Conservation (phyloP, 2,113 vertebrate species). For the Tichodroma muraria region DNA sequence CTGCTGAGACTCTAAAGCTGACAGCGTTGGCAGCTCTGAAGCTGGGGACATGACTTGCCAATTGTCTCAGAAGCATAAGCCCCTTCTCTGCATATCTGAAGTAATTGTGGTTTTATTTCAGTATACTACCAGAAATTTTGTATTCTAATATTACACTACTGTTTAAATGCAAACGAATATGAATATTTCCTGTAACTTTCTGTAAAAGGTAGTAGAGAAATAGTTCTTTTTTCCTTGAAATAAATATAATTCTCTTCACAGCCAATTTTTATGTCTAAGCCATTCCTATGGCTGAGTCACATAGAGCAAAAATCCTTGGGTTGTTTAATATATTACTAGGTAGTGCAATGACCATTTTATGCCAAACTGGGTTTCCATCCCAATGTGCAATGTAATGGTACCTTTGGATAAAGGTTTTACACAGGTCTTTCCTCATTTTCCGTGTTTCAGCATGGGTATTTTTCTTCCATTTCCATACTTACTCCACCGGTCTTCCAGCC, state of each 20-base stretch:
- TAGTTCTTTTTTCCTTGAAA: background rate
- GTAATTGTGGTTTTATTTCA: background rate
- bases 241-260: background rate
- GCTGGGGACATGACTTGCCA: background rate
- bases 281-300: background rate
- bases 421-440: background rate
- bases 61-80: background rate
- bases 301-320: background rate
- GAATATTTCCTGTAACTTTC: background rate
- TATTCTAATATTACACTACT: background rate
- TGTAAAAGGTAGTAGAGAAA: background rate
- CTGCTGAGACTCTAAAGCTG: background rate
- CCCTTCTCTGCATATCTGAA: background rate
- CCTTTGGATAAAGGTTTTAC: background rate
- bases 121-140: background rate
- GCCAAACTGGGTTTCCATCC: background rate
- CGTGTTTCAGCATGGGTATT: background rate
- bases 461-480: background rate
- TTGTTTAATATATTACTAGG: background rate
- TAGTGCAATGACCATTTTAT: background rate
- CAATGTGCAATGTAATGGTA: background rate
- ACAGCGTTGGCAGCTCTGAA: accelerated
- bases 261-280: background rate
- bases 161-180: background rate
- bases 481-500: background rate